Conservation (phyloP, 2,797 vertebrate genomes). For the Rhynchonycteris naso region DNA sequence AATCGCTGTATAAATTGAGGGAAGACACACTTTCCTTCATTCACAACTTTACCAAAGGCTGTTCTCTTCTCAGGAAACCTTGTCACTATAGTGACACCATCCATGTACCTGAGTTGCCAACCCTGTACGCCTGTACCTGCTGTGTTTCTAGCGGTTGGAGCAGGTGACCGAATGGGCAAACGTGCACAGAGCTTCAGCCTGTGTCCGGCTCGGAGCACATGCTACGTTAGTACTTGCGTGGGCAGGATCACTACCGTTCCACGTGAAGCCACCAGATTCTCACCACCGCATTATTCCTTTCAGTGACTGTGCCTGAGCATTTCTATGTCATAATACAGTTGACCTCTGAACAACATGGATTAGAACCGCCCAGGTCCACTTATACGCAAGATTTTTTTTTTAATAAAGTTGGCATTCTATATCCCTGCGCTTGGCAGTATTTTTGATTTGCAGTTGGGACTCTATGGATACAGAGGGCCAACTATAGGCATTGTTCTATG, state of each 20-base stretch:
- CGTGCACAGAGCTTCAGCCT: background rate
- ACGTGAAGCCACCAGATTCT: background rate
- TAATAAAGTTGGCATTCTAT: background rate
- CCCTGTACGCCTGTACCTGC: no score
- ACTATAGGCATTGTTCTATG: no score
- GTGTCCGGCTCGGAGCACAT: accelerated
- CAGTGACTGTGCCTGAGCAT: background rate
- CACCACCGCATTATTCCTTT: background rate
- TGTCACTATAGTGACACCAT: background rate
- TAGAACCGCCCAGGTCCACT: background rate
- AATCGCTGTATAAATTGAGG: background rate
- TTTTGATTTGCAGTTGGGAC: background rate
- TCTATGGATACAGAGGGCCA: background rate
- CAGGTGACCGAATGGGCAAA: background rate
- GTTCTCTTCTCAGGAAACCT: background rate
- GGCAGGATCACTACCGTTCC: background rate
- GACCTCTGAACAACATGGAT: background rate
- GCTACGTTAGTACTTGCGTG: accelerated
- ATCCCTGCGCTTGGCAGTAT: background rate
- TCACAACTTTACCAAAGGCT: background rate
- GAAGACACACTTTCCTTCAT: background rate
- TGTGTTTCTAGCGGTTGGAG: background rate
- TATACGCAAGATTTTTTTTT: background rate
- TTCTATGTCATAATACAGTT: accelerated
- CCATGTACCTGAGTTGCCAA: no score